Conservation (phyloP, 2,113 vertebrate genomes). For the Pantherophis guttatus region DNA sequence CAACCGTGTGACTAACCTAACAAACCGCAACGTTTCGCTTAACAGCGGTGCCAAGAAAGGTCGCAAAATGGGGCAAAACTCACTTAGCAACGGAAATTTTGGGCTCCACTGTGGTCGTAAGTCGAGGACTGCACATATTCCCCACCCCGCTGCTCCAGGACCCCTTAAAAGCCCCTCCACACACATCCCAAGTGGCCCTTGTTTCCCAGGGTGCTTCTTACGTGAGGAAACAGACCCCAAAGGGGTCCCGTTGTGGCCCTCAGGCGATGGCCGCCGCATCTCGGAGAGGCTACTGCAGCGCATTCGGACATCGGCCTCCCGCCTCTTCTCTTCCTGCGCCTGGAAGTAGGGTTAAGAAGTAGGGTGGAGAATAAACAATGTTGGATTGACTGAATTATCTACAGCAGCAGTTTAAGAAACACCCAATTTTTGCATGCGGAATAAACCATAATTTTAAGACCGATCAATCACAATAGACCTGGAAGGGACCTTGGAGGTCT, state of each 20-base stretch:
- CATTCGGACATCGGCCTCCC: constrained; percentile 26
- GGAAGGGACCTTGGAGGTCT: background rate
- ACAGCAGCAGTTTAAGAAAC: background rate
- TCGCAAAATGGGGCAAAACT: background rate
- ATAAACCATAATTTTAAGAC: background rate
- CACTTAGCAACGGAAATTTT: background rate
- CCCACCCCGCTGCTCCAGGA: background rate
- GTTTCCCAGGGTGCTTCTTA: background rate
- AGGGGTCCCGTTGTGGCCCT: background rate
- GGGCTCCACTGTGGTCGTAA: background rate
- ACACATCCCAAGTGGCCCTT: background rate
- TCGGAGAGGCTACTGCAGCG: constrained; percentile 59
- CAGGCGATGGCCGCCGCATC: constrained; percentile 37
- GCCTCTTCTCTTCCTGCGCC: constrained; percentile 51
- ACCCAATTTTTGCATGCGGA: background rate
- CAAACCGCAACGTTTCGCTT: background rate
- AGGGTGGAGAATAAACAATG: no score
- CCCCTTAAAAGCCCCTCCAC: background rate
- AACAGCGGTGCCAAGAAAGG: background rate
- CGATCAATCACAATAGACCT: background rate
- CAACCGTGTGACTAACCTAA: background rate
- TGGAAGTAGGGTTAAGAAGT: background rate
- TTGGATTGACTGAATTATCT: no score
- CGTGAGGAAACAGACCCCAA: background rate
- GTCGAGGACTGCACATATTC: background rate